phyloP scores from a whole-genome alignment of 1,140 invertebrate genomes.

The Stenopsyche tienmushanensis region DNA sequence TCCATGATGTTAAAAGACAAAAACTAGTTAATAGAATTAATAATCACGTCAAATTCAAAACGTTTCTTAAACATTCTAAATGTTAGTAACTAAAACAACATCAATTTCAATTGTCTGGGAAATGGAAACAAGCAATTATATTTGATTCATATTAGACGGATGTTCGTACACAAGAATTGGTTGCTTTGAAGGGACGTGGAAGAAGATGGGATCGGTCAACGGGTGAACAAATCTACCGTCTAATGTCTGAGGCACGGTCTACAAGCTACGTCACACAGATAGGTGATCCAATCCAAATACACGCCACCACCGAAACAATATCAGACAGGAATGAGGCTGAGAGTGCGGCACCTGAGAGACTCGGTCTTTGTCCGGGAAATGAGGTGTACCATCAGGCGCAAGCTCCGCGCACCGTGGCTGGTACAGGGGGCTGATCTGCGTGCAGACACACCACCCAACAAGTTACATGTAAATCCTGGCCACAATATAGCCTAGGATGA shows the following conservation, averaged over 20 bases:
- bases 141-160: background rate
- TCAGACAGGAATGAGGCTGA: constrained; percentile 29
- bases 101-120: constrained; percentile 27
- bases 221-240: constrained; percentile 21
- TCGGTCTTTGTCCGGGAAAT: constrained; percentile 54
- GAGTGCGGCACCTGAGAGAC: constrained; percentile 56
- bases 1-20: constrained; percentile 20
- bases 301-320: constrained; percentile 40
- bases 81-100: constrained; percentile 36
- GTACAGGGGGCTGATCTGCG: constrained; percentile 61
- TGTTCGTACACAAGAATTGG: constrained; percentile 2
- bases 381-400: constrained; percentile 56
- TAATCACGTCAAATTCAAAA: constrained; percentile 33
- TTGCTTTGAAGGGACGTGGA: background rate
- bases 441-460: constrained; percentile 48
- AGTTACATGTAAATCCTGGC: constrained; percentile 21
- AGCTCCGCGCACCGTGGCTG: constrained; percentile 58
- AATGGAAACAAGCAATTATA: constrained; percentile 30
- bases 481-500: constrained; percentile 12
- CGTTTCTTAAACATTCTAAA: constrained; percentile 16
- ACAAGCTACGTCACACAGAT: constrained; percentile 35
- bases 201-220: background rate
- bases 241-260: constrained; percentile 25
- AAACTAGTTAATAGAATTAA: constrained; percentile 20
- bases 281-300: constrained; percentile 43